phyloP scores from a whole-genome alignment of 2,888 invertebrate genomes.

The Sesamia inferens region DNA sequence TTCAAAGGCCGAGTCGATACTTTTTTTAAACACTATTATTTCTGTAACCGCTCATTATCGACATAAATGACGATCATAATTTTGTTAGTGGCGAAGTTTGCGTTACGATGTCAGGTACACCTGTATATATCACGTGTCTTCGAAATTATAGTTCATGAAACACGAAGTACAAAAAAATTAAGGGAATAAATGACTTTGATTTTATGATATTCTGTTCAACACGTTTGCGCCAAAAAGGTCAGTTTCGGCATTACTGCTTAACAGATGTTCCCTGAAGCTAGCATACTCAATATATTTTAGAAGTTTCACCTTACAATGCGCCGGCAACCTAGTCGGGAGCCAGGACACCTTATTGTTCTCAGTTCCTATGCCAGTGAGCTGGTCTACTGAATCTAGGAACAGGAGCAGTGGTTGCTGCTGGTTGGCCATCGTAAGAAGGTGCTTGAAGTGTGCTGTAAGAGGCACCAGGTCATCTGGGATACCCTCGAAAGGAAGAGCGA shows the following conservation, averaged over 20 bases:
- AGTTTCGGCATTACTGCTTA: background rate
- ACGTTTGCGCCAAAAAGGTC: background rate
- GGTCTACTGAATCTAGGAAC: slow-evolving; percentile 99
- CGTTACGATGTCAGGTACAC: too few relatives aligned
- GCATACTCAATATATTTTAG: background rate
- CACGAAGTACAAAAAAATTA: too few relatives aligned
- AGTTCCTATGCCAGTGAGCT: slow-evolving; percentile 96
- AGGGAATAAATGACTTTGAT: too few relatives aligned
- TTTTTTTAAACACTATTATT: too few relatives aligned
- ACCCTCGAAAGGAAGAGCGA: slow-evolving; percentile 96
- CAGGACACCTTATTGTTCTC: slow-evolving; percentile 98
- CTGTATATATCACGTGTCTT: too few relatives aligned
- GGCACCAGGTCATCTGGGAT: slow-evolving; percentile 99
- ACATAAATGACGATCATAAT: too few relatives aligned
- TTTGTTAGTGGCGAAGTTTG: too few relatives aligned
- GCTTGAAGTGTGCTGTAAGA: slow-evolving; percentile 98
- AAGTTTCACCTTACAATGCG: slow-evolving; percentile 94
- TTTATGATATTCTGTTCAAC: background rate
- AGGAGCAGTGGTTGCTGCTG: slow-evolving; percentile 96
- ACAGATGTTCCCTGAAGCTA: background rate
- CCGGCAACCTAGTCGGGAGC: slow-evolving; percentile 97
- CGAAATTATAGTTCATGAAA: too few relatives aligned
- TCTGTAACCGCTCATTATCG: too few relatives aligned
- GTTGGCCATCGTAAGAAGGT: slow-evolving; percentile 95
- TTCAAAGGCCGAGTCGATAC: too few relatives aligned